Base-by-base conservation (phyloP, 1,140 invertebrate species). In the Drosophila carrolli region DNA sequence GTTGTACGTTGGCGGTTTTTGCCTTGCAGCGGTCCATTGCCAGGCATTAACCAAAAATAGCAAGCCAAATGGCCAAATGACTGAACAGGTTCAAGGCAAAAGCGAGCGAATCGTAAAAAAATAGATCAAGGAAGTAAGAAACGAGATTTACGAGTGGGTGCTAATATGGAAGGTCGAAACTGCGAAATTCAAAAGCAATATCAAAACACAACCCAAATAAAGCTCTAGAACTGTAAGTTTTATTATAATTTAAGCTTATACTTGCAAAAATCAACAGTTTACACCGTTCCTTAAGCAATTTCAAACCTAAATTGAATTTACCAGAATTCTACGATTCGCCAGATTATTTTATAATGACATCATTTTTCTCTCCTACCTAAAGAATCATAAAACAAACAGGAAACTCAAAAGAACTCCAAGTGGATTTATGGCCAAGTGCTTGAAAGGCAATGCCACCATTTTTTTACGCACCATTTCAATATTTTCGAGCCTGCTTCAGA, bases 391-490 rank as follows among this genome's bases (percentile, higher is more conserved):
- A 75, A 65, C 59, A 70, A 65, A 32, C 67, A 62, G 62, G 59
- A 67, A 76, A 72, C 50, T 43, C 29, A n/a, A 16, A 35, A 38
- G 4, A 57, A 57, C 43, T 48, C 11, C n/a, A 10, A 50, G 62
- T 53, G 43, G 61, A 76, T 67, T 84, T 67, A 72, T 76, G 57
- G 13, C 60, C 11, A 58, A 57, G 38, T 57, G 67, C 67, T 56
- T 48, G 44, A 61, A 77, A 74, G 32, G 23, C 47, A 70, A 67
- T 54, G 44, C 50, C 47, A 67, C 35, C 65, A 72, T 68, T 60
- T 62, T 14, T 75, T 63, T 53, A 67, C 53, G 65, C 72, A 72
- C 67, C 51, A 77, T 66, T 77, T 81, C 59, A 51, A 60, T 68
- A 66, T 78, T 70, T 71, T 59, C 43, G 40, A 59, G 70, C 27